These are phyloP conservation scores for Quadroppia sp. DNA, from an alignment of 2,888 invertebrate species.

Conservation along the genomic window DNA sequence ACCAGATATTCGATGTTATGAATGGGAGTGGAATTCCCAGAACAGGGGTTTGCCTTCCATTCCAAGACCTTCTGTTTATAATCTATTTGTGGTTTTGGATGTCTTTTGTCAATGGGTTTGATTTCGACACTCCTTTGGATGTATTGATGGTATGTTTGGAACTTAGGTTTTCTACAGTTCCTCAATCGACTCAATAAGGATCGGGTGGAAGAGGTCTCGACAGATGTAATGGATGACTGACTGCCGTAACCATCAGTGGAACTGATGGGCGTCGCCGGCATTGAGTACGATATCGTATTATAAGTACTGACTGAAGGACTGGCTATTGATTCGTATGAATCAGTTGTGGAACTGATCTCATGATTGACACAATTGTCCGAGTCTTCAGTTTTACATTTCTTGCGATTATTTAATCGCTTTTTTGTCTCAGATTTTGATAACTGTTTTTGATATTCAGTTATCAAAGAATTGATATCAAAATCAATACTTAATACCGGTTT, in stretches of 20 bases:
- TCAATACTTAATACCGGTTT: slow-evolving; percentile 13
- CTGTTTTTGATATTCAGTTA: slow-evolving; percentile 10
- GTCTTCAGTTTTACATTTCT: not conserved
- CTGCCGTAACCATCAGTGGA: not conserved
- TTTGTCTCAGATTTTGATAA: slow-evolving; percentile 13
- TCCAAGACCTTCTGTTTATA: not conserved
- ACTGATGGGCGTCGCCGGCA: slow-evolving; percentile 26
- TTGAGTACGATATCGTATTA: not conserved
- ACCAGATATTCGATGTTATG: slow-evolving; percentile 21
- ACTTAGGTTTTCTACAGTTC: not conserved
- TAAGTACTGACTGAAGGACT: slow-evolving; percentile 10
- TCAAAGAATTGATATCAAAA: slow-evolving; percentile 13
- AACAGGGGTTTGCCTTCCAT: slow-evolving; percentile 24
- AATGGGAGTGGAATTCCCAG: slow-evolving; percentile 19
- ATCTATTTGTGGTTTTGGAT: not conserved
- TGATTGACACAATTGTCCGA: not conserved
- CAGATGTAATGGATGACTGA: not conserved
- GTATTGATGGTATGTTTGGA: not conserved
- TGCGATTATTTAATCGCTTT: not conserved
- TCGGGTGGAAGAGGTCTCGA: not conserved
- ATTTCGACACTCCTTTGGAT: not conserved
- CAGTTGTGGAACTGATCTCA: not conserved
- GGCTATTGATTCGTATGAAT: not conserved
- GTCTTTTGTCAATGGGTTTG: not conserved
- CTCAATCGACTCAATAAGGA: not conserved